Conservation (phyloP, 2,113 vertebrate genomes). For the Garra rufa region DNA sequence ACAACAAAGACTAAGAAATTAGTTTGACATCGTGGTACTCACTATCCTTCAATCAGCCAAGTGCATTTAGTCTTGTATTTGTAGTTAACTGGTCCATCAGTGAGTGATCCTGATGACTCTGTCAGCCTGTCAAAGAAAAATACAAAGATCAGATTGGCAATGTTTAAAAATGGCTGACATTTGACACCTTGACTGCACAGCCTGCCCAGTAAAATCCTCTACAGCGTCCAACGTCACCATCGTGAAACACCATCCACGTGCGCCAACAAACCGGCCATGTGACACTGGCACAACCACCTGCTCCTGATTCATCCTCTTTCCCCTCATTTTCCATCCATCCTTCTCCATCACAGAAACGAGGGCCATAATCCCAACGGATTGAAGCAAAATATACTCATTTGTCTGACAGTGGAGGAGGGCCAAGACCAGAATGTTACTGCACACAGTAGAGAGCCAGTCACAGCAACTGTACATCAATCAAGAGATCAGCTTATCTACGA, state of each 20-base stretch:
- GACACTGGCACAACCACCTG: slow-evolving; percentile 14
- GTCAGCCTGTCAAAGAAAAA: slow-evolving; percentile 85
- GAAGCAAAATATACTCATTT: slow-evolving; percentile 20
- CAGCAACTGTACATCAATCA: slow-evolving; percentile 18
- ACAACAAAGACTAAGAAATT: not conserved
- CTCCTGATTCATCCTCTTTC: slow-evolving; percentile 27
- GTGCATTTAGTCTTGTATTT: slow-evolving; percentile 99
- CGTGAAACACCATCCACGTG: not conserved
- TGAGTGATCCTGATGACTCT: slow-evolving; percentile 96
- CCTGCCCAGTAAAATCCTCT: not conserved
- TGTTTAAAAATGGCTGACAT: not conserved
- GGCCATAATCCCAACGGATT: slow-evolving; percentile 25
- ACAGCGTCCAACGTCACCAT: not conserved
- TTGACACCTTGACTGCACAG: not conserved
- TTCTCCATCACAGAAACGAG: not conserved
- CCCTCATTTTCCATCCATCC: slow-evolving; percentile 7
- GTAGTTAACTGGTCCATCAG: slow-evolving; percentile 98
- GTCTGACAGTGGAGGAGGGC: not conserved
- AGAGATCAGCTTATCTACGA: slow-evolving; percentile 12
- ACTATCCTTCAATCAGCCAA: slow-evolving; percentile 99
- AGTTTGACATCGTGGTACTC: slow-evolving; percentile 75
- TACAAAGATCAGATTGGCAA: not conserved
- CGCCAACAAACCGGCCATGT: slow-evolving; percentile 19
- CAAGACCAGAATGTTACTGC: not conserved
- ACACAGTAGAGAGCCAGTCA: not conserved